Base-by-base conservation (phyloP, 2,113 vertebrate species). In the Tauraco erythrolophus region DNA sequence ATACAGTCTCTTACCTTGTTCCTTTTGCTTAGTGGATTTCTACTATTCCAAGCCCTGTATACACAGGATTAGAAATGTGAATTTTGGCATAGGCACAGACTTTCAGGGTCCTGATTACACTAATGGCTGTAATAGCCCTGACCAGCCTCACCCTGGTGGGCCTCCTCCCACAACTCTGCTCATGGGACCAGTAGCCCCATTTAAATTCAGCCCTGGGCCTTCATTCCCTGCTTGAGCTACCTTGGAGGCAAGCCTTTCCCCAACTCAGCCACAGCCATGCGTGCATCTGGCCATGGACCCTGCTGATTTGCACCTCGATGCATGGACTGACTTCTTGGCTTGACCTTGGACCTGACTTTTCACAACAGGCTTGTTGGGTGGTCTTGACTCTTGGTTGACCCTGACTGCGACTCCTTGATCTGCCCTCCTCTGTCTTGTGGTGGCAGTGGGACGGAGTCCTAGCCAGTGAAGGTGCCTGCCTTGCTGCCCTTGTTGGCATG, bases 391-490 rank as follows among this genome's bases (percentile, higher is more conserved):
- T 43, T 53, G 5, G 66, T 37, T 84, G 60, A 57, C 43, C 56
- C 16, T 33, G 25, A 8, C 19, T 60, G 48, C 37, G 6, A 6
- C 46, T 80, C 27, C n/a, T 54, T 13, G 35, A 5, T 53, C 17
- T 57, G n/a, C 43, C 15, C 11, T 23, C 15, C n/a, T 62, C 10
- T 0, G 0, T 7, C 48, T 16, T 18, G 5, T 5, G 4, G 45
- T n/a, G 41, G 43, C 62, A 13, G 13, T 31, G 50, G 45, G 60
- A 57, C 0, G 0, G 56, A 41, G 46, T 16, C 39, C 23, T 56
- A 11, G 16, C 25, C 41, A 21, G n/a, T 14, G 66, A 51, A 24
- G 31, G 45, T 7, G 1, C 31, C 56, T 69, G 54, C 77, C 50
- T 75, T 54, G 48, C 76, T 76, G 61, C 46, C 30, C 31, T 30